Base-by-base conservation (phyloP, 1,140 invertebrate species). In the Heliconius himera region DNA sequence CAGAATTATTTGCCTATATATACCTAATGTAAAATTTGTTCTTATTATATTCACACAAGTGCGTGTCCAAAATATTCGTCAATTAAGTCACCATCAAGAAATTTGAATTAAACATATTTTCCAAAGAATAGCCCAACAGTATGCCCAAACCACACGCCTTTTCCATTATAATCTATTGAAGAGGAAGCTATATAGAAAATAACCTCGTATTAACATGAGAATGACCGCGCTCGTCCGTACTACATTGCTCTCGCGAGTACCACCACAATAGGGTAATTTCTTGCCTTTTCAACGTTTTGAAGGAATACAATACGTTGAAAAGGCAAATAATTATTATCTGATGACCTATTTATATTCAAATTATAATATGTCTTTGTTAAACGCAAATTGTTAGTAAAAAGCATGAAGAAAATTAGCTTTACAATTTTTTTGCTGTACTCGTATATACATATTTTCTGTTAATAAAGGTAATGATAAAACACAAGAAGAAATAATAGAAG, bases 121-220 rank as follows among this genome's bases (percentile, higher is more conserved):
- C 60, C 11, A 66, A 66, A 66, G 60, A 66, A 66, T 66, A 66
- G 60, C 60, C 11, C 0, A 16, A 66, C 60, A 66, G 29, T 60
- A 66, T 16, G 60, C 60, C 60, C 26, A 29, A 66, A 29, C 60
- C 60, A 2, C 60, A 66, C 60, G 60, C 60, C 60, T 72, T 72
- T 72, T 72, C 70, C 70, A 72, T 72, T 72, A 72, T 38, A 66
- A 66, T 66, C 60, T 66, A 66, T 66, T 66, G 60, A 66, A 66
- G 60, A 66, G 60, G 26, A 29, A 66, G 60, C 60, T 66, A 66
- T 66, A 66, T 72, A 72, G 36, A 72, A 72, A 72, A 72, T 72
- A 77, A 33, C 76, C n/a, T 46, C 76, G 73, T 75, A 79, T 79
- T 79, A 75, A 79, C 78, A 79, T 79, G 74, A 75, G 66, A 79